Evolutionary conservation across 2,113 vertebrate species (phyloP).

Genomic region (Fukomys damarensis): DNA sequence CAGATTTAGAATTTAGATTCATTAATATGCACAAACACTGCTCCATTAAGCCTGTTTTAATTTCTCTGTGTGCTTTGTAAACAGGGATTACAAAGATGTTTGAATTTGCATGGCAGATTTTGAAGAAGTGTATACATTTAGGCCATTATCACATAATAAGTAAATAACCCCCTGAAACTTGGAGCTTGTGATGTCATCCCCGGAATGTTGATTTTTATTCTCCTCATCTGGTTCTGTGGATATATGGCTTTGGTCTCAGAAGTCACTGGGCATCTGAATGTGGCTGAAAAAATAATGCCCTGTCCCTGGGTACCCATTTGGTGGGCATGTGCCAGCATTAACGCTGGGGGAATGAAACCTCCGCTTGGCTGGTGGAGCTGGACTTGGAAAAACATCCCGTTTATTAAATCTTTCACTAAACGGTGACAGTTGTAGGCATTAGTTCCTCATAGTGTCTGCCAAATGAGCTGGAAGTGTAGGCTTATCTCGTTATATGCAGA

Average conservation of each 20-base stretch:
- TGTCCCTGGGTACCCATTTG: constrained; percentile 47
- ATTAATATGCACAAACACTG: constrained; percentile 88
- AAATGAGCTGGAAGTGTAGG: constrained; percentile 76
- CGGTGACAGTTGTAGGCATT: constrained; percentile 69
- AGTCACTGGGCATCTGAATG: constrained; percentile 47
- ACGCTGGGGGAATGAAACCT: neutral
- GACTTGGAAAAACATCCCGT: constrained; percentile 64
- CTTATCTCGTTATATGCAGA: constrained; percentile 65
- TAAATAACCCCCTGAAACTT: constrained; percentile 79
- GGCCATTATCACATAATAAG: constrained; percentile 83
- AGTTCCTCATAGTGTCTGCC: constrained; percentile 67
- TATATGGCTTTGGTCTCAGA: constrained; percentile 55
- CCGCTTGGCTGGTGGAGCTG: constrained; percentile 55
- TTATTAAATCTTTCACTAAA: constrained; percentile 66
- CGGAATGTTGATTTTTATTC: constrained; percentile 58
- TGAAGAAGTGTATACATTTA: constrained; percentile 83
- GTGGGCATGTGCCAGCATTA: neutral
- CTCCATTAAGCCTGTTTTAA: constrained; percentile 89
- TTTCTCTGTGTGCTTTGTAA: constrained; percentile 88
- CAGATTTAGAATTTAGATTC: constrained; percentile 86
- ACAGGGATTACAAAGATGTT: constrained; percentile 87
- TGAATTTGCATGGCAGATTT: constrained; percentile 86
- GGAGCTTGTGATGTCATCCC: constrained; percentile 61
- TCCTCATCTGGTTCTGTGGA: constrained; percentile 58
- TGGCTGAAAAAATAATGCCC: neutral